Evolutionary conservation across 2,113 vertebrate species (phyloP), one percentile per base, ranked within the genome.

Genomic region (Melanocharis versteri): DNA sequence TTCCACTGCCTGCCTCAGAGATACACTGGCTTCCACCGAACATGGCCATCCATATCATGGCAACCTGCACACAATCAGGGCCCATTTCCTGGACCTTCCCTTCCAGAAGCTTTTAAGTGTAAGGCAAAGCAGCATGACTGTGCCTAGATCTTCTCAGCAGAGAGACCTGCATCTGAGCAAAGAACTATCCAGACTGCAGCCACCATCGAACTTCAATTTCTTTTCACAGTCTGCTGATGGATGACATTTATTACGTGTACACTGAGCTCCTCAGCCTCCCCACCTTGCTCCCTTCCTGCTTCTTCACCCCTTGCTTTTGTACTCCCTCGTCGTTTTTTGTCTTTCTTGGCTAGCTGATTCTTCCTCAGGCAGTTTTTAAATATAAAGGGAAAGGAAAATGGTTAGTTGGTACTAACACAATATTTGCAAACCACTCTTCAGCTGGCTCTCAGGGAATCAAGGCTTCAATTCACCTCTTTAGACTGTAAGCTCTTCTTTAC

Each of bases 1-100:
- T 12, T n/a, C 39, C 42, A 30, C 30, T 71, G 70, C 66, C 70
- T 62, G 28, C 47, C 28, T 22, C n/a, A n/a, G 26, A 45, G 72
- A 64, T 9, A 40, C 12, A 8, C 31, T 42, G 44, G 6, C 35
- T 56, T 70, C 64, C 50, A 51, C 30, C 64, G 53, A 7, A 58
- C 24, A 37, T 2, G 3, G 31, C 40, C 47, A 31, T 22, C 18
- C 2, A 0, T 4, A 33, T 15, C 60, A 51, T 2, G 16, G 47
- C n/a, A 84, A 21, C 44, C 64, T 57, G 30, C 1, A 3, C 69
- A 40, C 4, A 6, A 79, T 12, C 22, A 26, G 17, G 23, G 40
- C 21, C 27, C 14, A 9, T 15, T 39, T 68, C 57, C 19, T 19
- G 14, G 26, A 58, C 23, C 30, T 42, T 58, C 47, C 35, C 47